Percentiles rank a stretch among this genome's conserved stretches.
Evolutionary conservation across 1,140 invertebrate genomes (phyloP).

Genomic region (Drosophila orena): DNA sequence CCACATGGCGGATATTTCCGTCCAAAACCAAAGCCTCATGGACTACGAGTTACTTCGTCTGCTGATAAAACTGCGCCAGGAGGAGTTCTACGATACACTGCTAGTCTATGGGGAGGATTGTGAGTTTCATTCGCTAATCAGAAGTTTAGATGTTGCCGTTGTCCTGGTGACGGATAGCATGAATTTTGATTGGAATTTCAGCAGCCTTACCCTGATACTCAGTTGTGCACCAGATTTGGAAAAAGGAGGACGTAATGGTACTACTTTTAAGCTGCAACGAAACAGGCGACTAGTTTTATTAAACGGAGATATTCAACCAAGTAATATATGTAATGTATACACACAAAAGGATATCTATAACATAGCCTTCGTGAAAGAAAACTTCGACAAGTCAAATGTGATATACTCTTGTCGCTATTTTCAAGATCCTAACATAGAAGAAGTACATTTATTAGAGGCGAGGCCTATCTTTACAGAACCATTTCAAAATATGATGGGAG

Average conservation of each 20-base stretch:
- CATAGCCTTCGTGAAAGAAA: constrained; percentile 35
- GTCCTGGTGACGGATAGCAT: constrained; percentile 43
- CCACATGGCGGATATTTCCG: background rate
- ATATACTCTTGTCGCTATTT: constrained; percentile 47
- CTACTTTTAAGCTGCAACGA: constrained; percentile 34
- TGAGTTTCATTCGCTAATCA: constrained; percentile 28
- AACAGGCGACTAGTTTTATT: constrained; percentile 32
- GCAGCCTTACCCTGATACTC: constrained; percentile 36
- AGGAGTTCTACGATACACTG: constrained; percentile 35
- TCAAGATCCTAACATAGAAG: background rate
- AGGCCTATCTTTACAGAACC: constrained; percentile 42
- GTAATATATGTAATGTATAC: constrained; percentile 24
- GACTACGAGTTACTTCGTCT: constrained; percentile 20
- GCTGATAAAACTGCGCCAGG: constrained; percentile 18
- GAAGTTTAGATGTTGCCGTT: constrained; percentile 2
- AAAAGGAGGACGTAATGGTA: constrained; percentile 12
- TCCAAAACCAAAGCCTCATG: background rate
- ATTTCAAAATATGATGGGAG: constrained; percentile 47
- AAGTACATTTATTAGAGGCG: background rate
- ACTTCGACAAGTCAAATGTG: background rate
- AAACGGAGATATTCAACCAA: background rate
- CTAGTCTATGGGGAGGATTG: constrained; percentile 41
- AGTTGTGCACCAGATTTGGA: constrained; percentile 30
- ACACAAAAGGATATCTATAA: constrained; percentile 49
- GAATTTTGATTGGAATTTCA: constrained; percentile 41